These are phyloP conservation scores for Cryptops parisi DNA, from an alignment of 2,888 invertebrate species.

Conservation along the genomic window DNA sequence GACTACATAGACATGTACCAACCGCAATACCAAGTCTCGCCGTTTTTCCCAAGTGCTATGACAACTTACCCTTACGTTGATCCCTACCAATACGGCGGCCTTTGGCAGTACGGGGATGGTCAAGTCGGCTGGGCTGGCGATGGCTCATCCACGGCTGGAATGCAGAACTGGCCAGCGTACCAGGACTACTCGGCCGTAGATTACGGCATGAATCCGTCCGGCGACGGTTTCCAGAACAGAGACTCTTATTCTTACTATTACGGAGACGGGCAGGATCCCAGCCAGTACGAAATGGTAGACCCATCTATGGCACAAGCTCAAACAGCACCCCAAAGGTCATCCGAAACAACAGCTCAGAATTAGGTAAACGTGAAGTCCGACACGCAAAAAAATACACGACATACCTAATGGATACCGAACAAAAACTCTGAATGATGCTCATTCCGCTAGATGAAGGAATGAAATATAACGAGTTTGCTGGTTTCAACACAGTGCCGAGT, in stretches of 20 bases:
- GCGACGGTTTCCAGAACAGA: not conserved
- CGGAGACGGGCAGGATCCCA: not conserved
- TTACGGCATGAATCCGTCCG: not conserved
- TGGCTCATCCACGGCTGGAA: not conserved
- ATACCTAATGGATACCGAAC: no score
- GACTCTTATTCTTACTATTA: not conserved
- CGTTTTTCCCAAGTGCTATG: conserved; percentile 5
- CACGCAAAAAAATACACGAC: no score
- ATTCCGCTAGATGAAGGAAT: no score
- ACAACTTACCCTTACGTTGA: conserved; percentile 9
- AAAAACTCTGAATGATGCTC: no score
- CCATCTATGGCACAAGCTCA: not conserved
- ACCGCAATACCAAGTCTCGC: conserved; percentile 12
- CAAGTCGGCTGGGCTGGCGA: not conserved
- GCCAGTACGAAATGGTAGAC: not conserved
- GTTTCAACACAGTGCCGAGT: no score
- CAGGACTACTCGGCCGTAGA: not conserved
- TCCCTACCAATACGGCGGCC: conserved; percentile 10
- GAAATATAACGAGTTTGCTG: no score
- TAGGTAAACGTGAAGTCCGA: no score
- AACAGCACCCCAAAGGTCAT: no score
- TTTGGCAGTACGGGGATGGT: conserved; percentile 4
- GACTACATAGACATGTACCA: conserved; percentile 10
- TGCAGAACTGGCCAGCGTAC: not conserved
- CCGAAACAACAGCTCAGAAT: no score